These are phyloP conservation scores for Syritta pipiens DNA, from an alignment of 2,888 invertebrate genomes.

Conservation along the genomic window DNA sequence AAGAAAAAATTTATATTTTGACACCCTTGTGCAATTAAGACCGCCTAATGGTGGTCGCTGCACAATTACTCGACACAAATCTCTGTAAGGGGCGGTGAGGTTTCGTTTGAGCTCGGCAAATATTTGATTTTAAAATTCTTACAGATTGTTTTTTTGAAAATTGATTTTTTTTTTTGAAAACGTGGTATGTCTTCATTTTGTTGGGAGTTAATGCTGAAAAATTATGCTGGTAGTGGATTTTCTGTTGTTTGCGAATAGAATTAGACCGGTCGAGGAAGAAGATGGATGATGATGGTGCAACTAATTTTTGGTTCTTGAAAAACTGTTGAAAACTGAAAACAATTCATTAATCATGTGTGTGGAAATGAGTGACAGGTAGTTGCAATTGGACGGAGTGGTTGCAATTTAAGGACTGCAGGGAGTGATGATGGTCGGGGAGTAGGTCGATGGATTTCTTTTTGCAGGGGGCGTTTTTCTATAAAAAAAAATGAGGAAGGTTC, in stretches of 20 bases:
- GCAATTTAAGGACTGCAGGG: no score
- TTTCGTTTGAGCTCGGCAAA: slow-evolving; percentile 18
- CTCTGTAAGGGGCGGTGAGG: slow-evolving; percentile 1
- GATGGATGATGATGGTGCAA: slow-evolving; percentile 20
- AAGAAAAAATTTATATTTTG: slow-evolving; percentile 73
- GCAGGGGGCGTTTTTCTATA: no score
- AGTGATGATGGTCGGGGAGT: no score
- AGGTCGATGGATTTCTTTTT: no score
- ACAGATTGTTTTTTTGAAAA: background rate
- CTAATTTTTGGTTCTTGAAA: no score
- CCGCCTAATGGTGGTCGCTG: slow-evolving; percentile 48
- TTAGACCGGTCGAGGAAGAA: background rate
- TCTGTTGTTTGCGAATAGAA: slow-evolving; percentile 43
- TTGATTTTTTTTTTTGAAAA: slow-evolving; percentile 2
- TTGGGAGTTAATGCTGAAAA: slow-evolving; percentile 73
- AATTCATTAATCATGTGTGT: slow-evolving; percentile 44
- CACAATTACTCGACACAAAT: slow-evolving; percentile 49
- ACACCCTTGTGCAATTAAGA: slow-evolving; percentile 73
- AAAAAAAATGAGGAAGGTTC: no score
- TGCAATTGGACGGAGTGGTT: no score
- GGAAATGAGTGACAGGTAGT: slow-evolving; percentile 5
- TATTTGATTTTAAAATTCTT: slow-evolving; percentile 45
- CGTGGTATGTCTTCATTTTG: slow-evolving; percentile 21
- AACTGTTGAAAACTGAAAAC: no score
- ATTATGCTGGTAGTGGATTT: slow-evolving; percentile 75